Conservation (phyloP, 2,797 vertebrate genomes). For the Ispidina lecontei region DNA sequence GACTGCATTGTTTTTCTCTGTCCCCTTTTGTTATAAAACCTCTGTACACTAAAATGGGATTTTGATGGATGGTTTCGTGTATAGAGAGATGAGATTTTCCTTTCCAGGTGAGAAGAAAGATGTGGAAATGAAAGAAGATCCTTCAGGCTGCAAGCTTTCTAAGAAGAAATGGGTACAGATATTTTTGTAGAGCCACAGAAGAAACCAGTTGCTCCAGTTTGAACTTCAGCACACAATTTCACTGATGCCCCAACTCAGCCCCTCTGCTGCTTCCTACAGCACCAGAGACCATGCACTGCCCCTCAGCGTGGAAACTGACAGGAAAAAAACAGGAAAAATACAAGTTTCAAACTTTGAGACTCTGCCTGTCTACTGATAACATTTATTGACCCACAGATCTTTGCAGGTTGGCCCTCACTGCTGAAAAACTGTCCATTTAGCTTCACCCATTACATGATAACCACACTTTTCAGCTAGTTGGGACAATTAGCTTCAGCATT, state of each 20-base stretch:
- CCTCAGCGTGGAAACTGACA: background rate
- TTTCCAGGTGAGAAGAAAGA: background rate
- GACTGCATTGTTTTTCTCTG: background rate
- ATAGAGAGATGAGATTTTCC: background rate
- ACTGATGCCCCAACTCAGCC: background rate
- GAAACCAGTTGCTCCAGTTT: background rate
- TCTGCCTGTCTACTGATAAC: background rate
- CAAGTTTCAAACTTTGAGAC: background rate
- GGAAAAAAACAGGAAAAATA: background rate
- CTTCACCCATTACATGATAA: background rate
- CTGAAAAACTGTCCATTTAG: background rate
- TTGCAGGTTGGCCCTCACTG: background rate
- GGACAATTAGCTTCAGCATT: background rate
- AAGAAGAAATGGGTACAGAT: background rate
- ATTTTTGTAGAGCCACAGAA: background rate
- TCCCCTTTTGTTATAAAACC: background rate
- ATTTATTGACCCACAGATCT: background rate
- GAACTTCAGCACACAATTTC: background rate
- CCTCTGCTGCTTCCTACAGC: background rate
- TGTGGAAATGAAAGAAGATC: background rate
- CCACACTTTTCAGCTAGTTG: background rate
- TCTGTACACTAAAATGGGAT: background rate
- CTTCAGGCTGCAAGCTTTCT: background rate
- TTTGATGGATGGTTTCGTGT: background rate
- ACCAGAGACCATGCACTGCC: background rate